Conservation (phyloP, 2,113 vertebrate species). For the Hemiscyllium ocellatum region DNA sequence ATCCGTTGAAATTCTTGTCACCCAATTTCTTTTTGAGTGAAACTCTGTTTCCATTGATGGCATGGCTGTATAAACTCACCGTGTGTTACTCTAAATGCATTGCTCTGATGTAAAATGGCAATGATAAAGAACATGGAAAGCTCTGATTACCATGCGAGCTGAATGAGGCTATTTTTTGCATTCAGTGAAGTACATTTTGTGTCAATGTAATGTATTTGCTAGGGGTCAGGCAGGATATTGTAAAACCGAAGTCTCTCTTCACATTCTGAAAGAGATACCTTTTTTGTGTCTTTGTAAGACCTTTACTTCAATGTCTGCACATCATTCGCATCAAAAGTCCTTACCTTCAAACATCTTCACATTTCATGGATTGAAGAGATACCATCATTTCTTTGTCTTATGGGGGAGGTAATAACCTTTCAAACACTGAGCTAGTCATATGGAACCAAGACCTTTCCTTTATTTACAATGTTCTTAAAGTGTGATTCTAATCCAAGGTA, state of each 20-base stretch:
- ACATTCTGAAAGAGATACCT: neutral
- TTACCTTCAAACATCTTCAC: neutral
- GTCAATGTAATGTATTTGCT: neutral
- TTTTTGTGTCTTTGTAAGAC: neutral
- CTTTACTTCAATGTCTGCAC: neutral
- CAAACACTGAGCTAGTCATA: neutral
- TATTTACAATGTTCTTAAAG: slow-evolving; percentile 3
- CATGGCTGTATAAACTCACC: neutral
- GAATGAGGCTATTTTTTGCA: neutral
- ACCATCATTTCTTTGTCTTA: slow-evolving; percentile 5
- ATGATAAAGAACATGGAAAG: neutral
- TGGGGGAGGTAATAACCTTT: neutral
- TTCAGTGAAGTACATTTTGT: neutral
- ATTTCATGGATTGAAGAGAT: neutral
- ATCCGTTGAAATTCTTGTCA: neutral
- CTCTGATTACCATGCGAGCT: neutral
- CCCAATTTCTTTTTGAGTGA: neutral
- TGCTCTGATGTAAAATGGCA: neutral
- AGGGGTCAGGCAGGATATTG: neutral
- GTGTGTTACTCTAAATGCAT: too few species aligned
- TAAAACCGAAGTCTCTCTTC: neutral
- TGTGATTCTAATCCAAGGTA: slow-evolving; percentile 3
- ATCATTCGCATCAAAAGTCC: neutral
- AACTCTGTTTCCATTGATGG: neutral
- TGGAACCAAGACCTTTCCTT: slow-evolving; percentile 5